phyloP scores from a whole-genome alignment of 2,888 invertebrate species.

The Drosophila rellima region DNA sequence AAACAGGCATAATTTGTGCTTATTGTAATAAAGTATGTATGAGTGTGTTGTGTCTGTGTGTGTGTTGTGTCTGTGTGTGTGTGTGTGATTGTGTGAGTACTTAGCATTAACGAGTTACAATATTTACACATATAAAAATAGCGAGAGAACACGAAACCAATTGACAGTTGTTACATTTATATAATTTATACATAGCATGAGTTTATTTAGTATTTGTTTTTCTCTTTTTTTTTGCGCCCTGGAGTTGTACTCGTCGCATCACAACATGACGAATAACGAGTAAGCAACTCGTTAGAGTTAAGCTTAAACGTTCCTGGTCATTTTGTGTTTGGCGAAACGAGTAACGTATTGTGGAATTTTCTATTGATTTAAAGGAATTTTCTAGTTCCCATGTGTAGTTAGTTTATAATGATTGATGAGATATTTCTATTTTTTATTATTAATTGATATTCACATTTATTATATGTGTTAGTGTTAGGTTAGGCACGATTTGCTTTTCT shows the following conservation, averaged over 20 bases:
- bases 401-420: conserved; percentile 11
- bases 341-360: conserved; percentile 37
- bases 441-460: conserved; percentile 50
- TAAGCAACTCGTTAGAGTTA: conserved; percentile 27
- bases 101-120: conserved; percentile 32
- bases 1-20: conserved; percentile 2
- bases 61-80: not conserved
- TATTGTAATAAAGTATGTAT: not conserved
- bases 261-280: conserved; percentile 67
- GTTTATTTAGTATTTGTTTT: conserved; percentile 8
- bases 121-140: conserved; percentile 44
- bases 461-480: conserved; percentile 40
- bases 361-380: conserved; percentile 18
- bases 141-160: conserved; percentile 42
- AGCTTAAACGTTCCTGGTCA: conserved; percentile 60
- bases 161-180: conserved; percentile 52
- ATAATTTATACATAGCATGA: conserved; percentile 22
- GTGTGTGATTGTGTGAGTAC: conserved; percentile 12
- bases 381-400: not conserved
- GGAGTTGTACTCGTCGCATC: conserved; percentile 68
- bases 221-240: conserved; percentile 43
- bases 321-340: conserved; percentile 56
- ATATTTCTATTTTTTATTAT: conserved; percentile 33
- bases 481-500: conserved; percentile 84
- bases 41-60: too few relatives aligned